Evolutionary conservation across 2,888 invertebrate species (phyloP).

Genomic region (Heliconius sara): DNA sequence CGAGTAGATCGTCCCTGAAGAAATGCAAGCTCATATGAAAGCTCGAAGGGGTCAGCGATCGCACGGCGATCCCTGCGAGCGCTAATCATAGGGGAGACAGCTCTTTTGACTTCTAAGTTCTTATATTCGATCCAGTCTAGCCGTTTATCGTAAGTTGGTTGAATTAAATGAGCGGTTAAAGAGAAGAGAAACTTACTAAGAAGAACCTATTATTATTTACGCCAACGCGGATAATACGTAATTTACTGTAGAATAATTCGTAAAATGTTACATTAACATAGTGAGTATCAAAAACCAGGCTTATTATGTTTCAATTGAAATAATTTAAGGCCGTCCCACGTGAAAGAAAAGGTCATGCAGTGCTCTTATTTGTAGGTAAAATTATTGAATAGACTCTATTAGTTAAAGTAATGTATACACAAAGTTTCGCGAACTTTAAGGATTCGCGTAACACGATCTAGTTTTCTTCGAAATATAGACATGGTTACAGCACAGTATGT

Average conservation of each 20-base stretch:
- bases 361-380: background rate
- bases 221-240: background rate
- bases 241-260: constrained; percentile 2
- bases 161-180: background rate
- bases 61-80: too few relatives aligned
- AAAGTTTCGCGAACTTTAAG: background rate
- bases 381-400: constrained; percentile 13
- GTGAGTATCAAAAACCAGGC: constrained; percentile 6
- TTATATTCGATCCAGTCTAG: too few relatives aligned
- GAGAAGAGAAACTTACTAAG: background rate
- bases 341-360: constrained; percentile 18
- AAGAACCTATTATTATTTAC: background rate
- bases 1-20: too few relatives aligned
- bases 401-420: background rate
- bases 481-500: background rate
- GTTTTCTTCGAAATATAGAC: background rate
- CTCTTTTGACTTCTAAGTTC: too few relatives aligned
- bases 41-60: too few relatives aligned
- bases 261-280: constrained; percentile 24
- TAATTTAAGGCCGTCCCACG: constrained; percentile 24
- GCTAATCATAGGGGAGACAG: too few relatives aligned
- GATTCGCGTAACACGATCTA: background rate
- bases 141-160: too few relatives aligned
- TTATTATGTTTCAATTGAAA: constrained; percentile 10
- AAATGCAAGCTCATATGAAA: too few relatives aligned